These are phyloP conservation scores for Mamestra configurata DNA, from an alignment of 1,140 invertebrate genomes.

Conservation along the genomic window DNA sequence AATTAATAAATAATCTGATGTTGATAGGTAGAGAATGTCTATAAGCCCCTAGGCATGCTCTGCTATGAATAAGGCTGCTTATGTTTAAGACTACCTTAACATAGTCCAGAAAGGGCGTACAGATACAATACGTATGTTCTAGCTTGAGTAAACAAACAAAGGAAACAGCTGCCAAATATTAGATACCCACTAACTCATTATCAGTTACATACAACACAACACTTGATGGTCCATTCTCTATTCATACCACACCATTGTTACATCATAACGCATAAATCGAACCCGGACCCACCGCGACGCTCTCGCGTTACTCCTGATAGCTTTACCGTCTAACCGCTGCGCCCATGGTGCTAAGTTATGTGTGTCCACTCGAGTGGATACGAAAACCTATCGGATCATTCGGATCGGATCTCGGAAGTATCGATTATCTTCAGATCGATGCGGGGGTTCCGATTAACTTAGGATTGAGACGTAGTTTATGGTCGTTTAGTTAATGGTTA, in stretches of 20 bases:
- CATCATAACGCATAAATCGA: slow-evolving; percentile 39
- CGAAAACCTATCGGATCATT: slow-evolving; percentile 15
- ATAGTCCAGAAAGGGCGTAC: no score
- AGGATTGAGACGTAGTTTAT: slow-evolving; percentile 34
- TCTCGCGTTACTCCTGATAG: slow-evolving; percentile 32
- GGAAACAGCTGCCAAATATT: background rate
- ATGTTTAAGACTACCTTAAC: no score
- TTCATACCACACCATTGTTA: slow-evolving; percentile 27
- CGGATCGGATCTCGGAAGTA: slow-evolving; percentile 50
- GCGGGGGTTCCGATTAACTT: slow-evolving; percentile 38
- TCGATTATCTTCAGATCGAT: slow-evolving; percentile 44
- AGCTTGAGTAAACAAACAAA: background rate
- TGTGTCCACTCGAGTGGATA: slow-evolving; percentile 3
- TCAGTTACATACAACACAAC: background rate
- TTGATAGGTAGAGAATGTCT: no score
- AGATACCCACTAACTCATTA: slow-evolving; percentile 2
- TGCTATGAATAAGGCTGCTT: no score
- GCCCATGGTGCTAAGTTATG: slow-evolving; percentile 27
- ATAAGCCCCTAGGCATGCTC: no score
- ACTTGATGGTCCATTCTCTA: background rate
- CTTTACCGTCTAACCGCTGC: background rate
- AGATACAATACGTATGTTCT: no score
- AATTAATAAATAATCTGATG: no score
- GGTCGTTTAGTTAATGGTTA: slow-evolving; percentile 30
- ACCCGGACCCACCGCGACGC: slow-evolving; percentile 38